Evolutionary conservation across 2,888 invertebrate genomes (phyloP).

Genomic region (Synergus laeviventris): DNA sequence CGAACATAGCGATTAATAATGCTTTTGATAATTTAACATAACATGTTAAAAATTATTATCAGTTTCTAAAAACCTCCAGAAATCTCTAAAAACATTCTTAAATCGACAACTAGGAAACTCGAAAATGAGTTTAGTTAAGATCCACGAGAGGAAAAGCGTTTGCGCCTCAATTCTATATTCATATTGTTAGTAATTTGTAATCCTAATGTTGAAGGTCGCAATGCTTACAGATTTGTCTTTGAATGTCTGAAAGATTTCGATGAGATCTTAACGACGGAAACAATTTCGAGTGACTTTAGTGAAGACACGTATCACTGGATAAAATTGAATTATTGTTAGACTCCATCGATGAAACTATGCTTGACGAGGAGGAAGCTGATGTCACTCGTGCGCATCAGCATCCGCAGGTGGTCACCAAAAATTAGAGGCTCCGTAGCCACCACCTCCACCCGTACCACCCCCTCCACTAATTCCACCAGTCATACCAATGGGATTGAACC

Average conservation of each 20-base stretch:
- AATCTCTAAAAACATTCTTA: not conserved
- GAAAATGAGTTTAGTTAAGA: not conserved
- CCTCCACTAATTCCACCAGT: slow-evolving; percentile 65
- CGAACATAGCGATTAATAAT: slow-evolving; percentile 16
- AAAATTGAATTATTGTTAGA: not conserved
- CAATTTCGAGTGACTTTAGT: slow-evolving; percentile 34
- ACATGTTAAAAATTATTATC: not conserved
- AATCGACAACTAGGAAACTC: not conserved
- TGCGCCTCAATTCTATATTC: not conserved
- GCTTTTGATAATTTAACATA: not conserved
- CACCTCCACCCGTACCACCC: slow-evolving; percentile 56
- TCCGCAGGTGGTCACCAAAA: slow-evolving; percentile 70
- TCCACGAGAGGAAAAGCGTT: not conserved
- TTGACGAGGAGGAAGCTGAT: slow-evolving; percentile 43
- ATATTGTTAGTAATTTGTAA: slow-evolving; percentile 9
- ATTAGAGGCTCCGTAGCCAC: slow-evolving; percentile 71
- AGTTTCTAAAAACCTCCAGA: slow-evolving; percentile 20
- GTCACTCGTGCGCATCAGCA: slow-evolving; percentile 18
- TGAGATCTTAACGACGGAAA: slow-evolving; percentile 16
- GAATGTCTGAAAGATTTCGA: slow-evolving; percentile 2
- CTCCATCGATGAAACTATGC: slow-evolving; percentile 33
- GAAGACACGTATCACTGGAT: slow-evolving; percentile 45
- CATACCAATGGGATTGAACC: slow-evolving; percentile 74
- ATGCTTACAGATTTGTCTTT: slow-evolving; percentile 9
- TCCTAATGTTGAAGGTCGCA: slow-evolving; percentile 9